phyloP scores from a whole-genome alignment of 2,797 vertebrate genomes.

The Oceanodroma leucorhoa region DNA sequence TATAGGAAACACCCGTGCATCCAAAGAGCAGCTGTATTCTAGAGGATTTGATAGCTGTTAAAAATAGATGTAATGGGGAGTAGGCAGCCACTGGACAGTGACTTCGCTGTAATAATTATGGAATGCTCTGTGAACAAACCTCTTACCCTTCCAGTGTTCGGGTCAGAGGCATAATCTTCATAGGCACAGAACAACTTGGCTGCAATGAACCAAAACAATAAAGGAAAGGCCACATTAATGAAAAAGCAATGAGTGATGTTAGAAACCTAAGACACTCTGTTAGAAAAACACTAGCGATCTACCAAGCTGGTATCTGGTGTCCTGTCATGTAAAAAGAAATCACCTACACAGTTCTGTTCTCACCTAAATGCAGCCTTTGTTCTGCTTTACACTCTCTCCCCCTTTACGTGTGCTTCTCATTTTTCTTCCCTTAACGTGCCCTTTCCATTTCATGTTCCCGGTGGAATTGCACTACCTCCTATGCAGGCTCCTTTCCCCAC shows the following conservation, averaged over 20 bases:
- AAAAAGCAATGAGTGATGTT: background rate
- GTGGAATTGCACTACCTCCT: background rate
- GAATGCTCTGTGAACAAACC: background rate
- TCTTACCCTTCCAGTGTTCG: background rate
- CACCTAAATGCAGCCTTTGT: conserved; percentile 24
- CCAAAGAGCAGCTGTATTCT: background rate
- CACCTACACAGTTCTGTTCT: background rate
- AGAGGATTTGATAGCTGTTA: conserved; percentile 5
- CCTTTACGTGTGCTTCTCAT: background rate
- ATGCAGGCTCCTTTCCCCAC: background rate
- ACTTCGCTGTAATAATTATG: background rate
- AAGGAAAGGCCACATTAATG: background rate
- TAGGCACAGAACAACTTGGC: background rate
- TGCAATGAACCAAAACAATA: background rate
- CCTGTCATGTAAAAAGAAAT: background rate
- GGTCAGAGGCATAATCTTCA: background rate
- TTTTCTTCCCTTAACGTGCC: background rate
- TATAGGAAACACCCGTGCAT: background rate
- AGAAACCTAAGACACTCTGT: background rate
- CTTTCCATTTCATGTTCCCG: background rate
- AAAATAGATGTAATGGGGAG: conserved; percentile 4
- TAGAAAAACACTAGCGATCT: background rate
- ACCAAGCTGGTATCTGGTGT: background rate
- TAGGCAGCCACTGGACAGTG: background rate
- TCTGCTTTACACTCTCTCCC: background rate